Conservation (phyloP, 64 coral and sea anemone species). For the Cladopsammia gracilis region DNA sequence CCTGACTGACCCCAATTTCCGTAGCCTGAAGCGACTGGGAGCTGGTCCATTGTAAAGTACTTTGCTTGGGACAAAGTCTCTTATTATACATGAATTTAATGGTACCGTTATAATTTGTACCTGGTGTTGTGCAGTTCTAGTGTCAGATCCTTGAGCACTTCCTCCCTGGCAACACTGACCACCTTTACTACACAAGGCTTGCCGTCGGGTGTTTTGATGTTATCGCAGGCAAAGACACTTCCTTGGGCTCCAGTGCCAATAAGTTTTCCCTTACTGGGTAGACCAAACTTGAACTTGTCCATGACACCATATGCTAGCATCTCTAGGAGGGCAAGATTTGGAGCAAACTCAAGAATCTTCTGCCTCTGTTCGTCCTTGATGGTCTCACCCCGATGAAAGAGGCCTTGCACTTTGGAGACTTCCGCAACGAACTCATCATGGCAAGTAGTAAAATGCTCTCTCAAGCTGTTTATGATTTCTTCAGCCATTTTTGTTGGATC, state of each 20-base stretch:
- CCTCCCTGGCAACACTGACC: constrained; percentile 28
- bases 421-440: constrained; percentile 62
- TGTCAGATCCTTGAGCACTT: constrained; percentile 61
- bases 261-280: constrained; percentile 24
- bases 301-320: constrained; percentile 58
- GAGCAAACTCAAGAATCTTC: constrained; percentile 54
- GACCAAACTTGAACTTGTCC: constrained; percentile 52
- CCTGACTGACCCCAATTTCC: too few relatives aligned
- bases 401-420: constrained; percentile 27
- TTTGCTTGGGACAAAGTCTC: too few relatives aligned
- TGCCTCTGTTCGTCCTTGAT: constrained; percentile 60
- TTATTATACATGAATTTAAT: too few relatives aligned
- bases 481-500: constrained; percentile 9
- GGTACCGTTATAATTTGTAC: neutral
- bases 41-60: too few relatives aligned
- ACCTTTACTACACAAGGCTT: constrained; percentile 73
- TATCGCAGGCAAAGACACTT: constrained; percentile 47
- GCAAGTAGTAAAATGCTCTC: constrained; percentile 21
- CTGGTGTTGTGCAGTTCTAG: constrained; percentile 71
- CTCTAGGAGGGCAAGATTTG: constrained; percentile 63
- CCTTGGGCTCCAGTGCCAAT: constrained; percentile 69
- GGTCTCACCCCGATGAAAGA: constrained; percentile 55
- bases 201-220: constrained; percentile 50
- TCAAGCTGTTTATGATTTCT: constrained; percentile 25
- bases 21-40: too few relatives aligned